Conservation (phyloP, 2,888 invertebrate genomes). For the Coelopa pilipes region DNA sequence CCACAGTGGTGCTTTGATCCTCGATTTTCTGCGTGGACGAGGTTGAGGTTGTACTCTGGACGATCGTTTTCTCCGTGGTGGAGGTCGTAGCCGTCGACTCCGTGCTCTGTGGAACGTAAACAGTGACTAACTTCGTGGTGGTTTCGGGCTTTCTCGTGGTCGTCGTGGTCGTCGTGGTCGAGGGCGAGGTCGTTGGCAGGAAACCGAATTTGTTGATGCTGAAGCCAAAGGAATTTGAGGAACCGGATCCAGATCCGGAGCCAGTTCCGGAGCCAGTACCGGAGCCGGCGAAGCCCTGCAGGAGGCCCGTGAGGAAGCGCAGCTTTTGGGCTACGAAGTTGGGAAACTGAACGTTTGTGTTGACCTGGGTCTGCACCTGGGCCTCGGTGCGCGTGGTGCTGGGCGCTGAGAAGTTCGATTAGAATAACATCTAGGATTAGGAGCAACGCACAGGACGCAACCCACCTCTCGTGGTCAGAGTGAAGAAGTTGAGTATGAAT, state of each 20-base stretch:
- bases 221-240: slow-evolving; percentile 4
- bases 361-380: neutral
- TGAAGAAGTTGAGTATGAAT: slow-evolving; percentile 37
- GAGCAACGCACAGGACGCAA: neutral
- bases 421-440: neutral
- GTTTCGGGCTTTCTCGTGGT: neutral
- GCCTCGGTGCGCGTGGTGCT: neutral
- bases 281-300: slow-evolving; percentile 9
- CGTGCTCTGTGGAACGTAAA: slow-evolving; percentile 13
- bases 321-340: slow-evolving; percentile 35
- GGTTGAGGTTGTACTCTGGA: neutral
- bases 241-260: slow-evolving; percentile 12
- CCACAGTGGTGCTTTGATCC: neutral
- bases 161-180: neutral
- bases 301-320: slow-evolving; percentile 30
- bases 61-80: neutral
- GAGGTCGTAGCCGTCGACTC: neutral
- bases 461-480: slow-evolving; percentile 34
- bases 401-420: slow-evolving; percentile 24
- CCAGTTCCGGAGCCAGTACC: slow-evolving; percentile 18
- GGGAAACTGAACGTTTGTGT: slow-evolving; percentile 6
- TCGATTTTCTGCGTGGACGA: neutral
- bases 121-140: slow-evolving; percentile 9
- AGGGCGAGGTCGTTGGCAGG: slow-evolving; percentile 1
- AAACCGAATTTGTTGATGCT: slow-evolving; percentile 20